Conservation (phyloP, 2,888 invertebrate genomes). For the Zygothrica quintamaculata region DNA sequence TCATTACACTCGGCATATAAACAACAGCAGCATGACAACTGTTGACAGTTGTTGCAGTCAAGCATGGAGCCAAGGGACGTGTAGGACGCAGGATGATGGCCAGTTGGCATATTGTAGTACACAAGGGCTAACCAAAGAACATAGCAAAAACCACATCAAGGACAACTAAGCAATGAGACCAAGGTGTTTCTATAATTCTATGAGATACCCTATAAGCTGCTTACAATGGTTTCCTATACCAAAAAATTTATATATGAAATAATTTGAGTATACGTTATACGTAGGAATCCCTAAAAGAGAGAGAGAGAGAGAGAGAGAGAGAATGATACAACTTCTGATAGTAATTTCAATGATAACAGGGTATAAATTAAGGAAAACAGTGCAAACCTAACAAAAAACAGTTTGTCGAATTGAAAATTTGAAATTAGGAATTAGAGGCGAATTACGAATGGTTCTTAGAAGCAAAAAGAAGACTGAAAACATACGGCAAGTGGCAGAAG, state of each 20-base stretch:
- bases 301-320: too few relatives aligned
- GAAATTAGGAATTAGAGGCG: conserved; percentile 62
- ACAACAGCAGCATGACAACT: too few relatives aligned
- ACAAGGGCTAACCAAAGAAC: conserved; percentile 36
- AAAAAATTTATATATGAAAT: too few relatives aligned
- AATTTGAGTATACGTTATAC: too few relatives aligned
- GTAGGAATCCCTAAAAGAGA: too few relatives aligned
- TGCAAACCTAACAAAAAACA: conserved; percentile 42
- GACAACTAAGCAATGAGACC: neutral
- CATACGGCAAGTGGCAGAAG: conserved; percentile 5
- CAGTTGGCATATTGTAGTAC: conserved; percentile 47
- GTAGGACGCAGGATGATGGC: too few relatives aligned
- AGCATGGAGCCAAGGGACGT: too few relatives aligned
- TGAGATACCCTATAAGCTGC: neutral
- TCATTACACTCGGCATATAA: conserved; percentile 15
- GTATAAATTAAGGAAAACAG: conserved; percentile 16
- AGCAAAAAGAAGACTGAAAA: neutral
- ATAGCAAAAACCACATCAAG: conserved; percentile 27
- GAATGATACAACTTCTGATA: too few relatives aligned
- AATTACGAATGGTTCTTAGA: conserved; percentile 39
- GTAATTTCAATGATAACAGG: neutral
- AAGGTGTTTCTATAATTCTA: too few relatives aligned
- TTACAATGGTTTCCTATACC: too few relatives aligned
- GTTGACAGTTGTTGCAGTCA: too few relatives aligned
- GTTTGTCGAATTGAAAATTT: conserved; percentile 61